Conservation (phyloP, 2,113 vertebrate species). For the Mus spicilegus region DNA sequence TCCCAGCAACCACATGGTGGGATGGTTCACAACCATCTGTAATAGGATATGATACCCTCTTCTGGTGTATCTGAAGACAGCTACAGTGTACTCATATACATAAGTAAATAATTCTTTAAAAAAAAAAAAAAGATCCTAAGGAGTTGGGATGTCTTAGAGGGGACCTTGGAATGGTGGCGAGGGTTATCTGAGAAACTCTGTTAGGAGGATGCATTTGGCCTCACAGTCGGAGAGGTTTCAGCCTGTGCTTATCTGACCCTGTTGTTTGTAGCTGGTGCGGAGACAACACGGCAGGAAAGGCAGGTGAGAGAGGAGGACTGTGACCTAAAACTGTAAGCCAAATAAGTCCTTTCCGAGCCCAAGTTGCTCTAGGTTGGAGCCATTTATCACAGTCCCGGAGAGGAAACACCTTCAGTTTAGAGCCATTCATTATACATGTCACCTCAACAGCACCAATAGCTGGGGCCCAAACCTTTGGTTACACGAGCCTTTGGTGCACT, state of each 20-base stretch:
- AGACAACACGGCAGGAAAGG: neutral
- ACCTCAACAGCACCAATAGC: neutral
- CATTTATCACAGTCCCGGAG: neutral
- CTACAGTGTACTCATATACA: too few species aligned
- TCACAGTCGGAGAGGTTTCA: neutral
- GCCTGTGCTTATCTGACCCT: neutral
- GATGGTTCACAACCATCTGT: too few species aligned
- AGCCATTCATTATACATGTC: fast-evolving
- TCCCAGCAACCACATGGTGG: too few species aligned
- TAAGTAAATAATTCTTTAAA: too few species aligned
- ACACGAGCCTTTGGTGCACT: neutral
- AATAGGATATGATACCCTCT: too few species aligned
- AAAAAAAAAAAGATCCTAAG: neutral
- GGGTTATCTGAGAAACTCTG: neutral
- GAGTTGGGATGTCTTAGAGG: neutral
- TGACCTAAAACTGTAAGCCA: neutral
- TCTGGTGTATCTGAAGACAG: too few species aligned
- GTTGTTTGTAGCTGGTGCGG: neutral
- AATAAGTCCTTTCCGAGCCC: neutral
- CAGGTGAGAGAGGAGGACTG: neutral
- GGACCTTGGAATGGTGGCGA: neutral
- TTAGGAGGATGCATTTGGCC: neutral
- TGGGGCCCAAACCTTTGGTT: neutral
- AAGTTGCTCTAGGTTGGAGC: neutral
- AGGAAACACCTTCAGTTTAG: neutral